These are phyloP conservation scores for Seira musarum DNA, from an alignment of 2,888 invertebrate species.

Conservation along the genomic window DNA sequence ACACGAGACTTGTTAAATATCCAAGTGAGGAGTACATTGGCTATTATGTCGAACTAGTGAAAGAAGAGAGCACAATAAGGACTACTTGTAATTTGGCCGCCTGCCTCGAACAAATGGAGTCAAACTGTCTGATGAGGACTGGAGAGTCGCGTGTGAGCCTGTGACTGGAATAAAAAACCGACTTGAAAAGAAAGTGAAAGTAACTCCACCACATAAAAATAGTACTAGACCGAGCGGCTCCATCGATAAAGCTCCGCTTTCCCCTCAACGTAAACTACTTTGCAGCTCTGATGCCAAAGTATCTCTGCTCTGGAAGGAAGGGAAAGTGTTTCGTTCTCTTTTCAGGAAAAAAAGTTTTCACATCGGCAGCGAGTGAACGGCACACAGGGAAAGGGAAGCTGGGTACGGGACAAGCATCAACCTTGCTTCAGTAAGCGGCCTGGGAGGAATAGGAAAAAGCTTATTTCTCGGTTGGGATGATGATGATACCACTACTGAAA, in stretches of 20 bases:
- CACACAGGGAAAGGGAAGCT: conserved; percentile 5
- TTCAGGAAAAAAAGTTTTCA: conserved; percentile 12
- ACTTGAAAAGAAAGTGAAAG: conserved; percentile 9
- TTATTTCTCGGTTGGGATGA: conserved; percentile 16
- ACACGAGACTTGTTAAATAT: conserved; percentile 19
- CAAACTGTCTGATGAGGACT: conserved; percentile 16
- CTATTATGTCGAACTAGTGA: conserved; percentile 12
- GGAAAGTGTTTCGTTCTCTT: conserved; percentile 28
- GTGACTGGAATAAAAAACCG: conserved; percentile 14
- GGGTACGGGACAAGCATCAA: conserved; percentile 6
- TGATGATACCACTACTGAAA: not conserved
- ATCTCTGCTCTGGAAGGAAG: conserved; percentile 23
- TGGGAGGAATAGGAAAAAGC: not conserved
- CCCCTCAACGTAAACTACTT: conserved; percentile 11
- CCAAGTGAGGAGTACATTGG: conserved; percentile 12
- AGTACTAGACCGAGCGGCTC: not conserved
- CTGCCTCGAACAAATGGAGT: conserved; percentile 17
- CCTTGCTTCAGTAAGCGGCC: not conserved
- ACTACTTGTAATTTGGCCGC: conserved; percentile 4
- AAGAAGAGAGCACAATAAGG: too few relatives aligned
- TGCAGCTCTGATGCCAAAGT: conserved; percentile 40
- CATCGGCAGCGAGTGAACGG: not conserved
- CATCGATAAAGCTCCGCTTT: not conserved
- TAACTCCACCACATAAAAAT: not conserved
- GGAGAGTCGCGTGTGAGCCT: conserved; percentile 12